These are phyloP conservation scores for Eublepharis macularius DNA, from an alignment of 2,113 vertebrate genomes.

Conservation along the genomic window DNA sequence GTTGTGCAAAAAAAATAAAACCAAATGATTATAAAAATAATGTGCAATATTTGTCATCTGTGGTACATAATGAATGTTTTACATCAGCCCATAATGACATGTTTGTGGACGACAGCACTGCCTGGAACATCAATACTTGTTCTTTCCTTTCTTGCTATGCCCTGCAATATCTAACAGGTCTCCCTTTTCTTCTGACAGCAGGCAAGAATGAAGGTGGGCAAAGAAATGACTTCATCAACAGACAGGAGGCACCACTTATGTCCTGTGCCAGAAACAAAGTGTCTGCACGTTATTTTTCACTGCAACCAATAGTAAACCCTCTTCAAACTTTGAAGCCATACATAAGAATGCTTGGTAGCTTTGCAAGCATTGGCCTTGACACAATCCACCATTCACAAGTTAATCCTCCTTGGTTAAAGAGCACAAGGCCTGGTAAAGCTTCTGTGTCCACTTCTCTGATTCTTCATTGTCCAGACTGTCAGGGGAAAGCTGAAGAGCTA, in stretches of 20 bases:
- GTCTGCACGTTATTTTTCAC: neutral
- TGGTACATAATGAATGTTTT: too few species aligned
- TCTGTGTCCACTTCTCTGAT: constrained; percentile 70
- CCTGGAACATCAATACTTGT: neutral
- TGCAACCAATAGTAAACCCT: constrained; percentile 8
- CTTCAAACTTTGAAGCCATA: constrained; percentile 61
- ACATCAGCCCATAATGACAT: too few species aligned
- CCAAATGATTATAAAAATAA: too few species aligned
- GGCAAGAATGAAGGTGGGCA: neutral
- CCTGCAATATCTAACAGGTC: neutral
- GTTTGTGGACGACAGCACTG: too few species aligned
- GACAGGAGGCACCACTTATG: neutral
- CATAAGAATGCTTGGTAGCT: constrained; percentile 56
- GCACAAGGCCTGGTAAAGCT: constrained; percentile 65
- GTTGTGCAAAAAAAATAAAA: too few species aligned
- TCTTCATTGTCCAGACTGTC: constrained; percentile 69
- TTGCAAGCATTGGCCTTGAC: constrained; percentile 64
- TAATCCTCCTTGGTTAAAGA: constrained; percentile 66
- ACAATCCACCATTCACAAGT: constrained; percentile 69
- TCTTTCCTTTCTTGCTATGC: neutral
- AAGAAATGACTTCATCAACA: neutral
- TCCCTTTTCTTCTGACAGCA: neutral
- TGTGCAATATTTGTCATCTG: too few species aligned
- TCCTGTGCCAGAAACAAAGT: neutral
- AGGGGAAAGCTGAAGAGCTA: constrained; percentile 66